Base-by-base conservation (phyloP, 2,113 vertebrate genomes). In the Noturus placidus region DNA sequence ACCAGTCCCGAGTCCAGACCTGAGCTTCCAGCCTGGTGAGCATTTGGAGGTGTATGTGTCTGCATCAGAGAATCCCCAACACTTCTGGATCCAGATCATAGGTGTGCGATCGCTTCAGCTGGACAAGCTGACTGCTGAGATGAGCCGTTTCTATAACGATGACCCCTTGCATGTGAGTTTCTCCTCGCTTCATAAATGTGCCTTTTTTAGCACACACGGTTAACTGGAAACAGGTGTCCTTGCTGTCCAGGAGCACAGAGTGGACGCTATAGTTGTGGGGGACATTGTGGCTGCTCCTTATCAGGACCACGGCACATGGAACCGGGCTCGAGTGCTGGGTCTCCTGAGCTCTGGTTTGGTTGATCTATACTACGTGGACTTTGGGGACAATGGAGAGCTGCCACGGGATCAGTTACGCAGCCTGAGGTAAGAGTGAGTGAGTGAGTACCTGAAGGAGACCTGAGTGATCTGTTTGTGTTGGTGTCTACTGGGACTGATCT, bases 51-150 rank as follows among this genome's bases (percentile, higher is more conserved):
- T 98, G n/a, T 98, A 96, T 0, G 95, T 99, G 46, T 98, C 97
- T 0, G 97, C 97, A 0, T 88, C 91, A 0, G 97, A 97, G 83
- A 96, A 95, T 90, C 97, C 97, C 0, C 92, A 94, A 61, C 97
- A 97, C 91, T 98, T 98, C 93, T 98, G 97, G 97, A 95, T 99
- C 85, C 97, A 99, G 90, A 96, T 98, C 86, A 81, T 97, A 3
- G 97, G 97, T 0, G 94, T 95, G 1, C 96, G 97, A 54, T 97
- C 95, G 14, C 93, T 97, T 14, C 96, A 97, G 85, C 92, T 98
- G 83, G 96, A 98, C 90, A 96, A 97, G 90, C 96, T 99, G 65
- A 94, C 94, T 0, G 79, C n/a, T 0, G 97, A 97, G 89, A 99
- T 99, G 97, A 95, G 92, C 0, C 95, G 93, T 76, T 95, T 95